phyloP scores from a whole-genome alignment of 2,113 vertebrate species.

The Cyprinodon variegatus region DNA sequence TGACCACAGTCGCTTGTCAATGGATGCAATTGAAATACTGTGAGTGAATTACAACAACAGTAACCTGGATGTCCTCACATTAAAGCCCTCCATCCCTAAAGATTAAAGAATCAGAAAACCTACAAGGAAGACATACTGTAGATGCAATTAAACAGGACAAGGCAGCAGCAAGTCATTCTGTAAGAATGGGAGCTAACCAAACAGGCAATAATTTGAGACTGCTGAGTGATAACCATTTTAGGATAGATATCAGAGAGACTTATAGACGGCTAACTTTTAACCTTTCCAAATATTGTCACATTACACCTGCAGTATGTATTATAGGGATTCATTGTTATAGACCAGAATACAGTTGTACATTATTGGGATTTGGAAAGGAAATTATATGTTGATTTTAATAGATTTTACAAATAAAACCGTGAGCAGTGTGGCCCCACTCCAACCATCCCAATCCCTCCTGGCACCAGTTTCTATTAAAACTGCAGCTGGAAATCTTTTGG shows the following conservation, averaged over 20 bases:
- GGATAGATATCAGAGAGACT: conserved; percentile 11
- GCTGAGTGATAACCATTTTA: neutral
- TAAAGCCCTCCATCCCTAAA: conserved; percentile 28
- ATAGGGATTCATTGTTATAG: neutral
- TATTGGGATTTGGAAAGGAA: neutral
- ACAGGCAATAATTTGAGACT: neutral
- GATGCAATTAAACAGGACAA: conserved; percentile 23
- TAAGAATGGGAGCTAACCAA: conserved; percentile 17
- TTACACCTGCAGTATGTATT: neutral
- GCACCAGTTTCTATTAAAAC: too few relatives aligned
- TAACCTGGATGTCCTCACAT: conserved; percentile 61
- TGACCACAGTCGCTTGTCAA: conserved; percentile 68
- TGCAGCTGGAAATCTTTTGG: neutral
- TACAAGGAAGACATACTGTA: conserved; percentile 19
- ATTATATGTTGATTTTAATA: neutral
- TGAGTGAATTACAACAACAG: conserved; percentile 56
- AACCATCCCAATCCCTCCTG: neutral
- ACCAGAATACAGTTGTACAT: neutral
- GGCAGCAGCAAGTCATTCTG: conserved; percentile 28
- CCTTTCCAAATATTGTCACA: neutral
- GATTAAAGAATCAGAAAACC: conserved; percentile 39
- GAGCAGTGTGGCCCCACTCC: neutral
- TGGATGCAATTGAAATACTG: conserved; percentile 63
- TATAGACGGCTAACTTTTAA: neutral
- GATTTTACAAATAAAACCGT: neutral